phyloP scores from a whole-genome alignment of 1,140 invertebrate species.

The Zaprionus taronus region DNA sequence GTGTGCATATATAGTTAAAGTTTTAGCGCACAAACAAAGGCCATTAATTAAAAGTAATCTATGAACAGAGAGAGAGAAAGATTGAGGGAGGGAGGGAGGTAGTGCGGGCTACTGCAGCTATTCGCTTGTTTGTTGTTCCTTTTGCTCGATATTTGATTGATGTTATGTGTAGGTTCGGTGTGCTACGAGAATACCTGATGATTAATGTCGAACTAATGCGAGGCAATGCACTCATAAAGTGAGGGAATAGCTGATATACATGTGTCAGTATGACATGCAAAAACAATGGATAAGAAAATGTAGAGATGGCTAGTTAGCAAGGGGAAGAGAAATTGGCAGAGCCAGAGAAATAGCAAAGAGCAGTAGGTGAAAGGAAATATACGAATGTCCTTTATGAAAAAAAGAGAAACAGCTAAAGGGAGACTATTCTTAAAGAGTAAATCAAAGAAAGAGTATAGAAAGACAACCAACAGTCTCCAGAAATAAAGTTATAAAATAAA shows the following conservation, averaged over 20 bases:
- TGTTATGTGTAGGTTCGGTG: constrained; percentile 28
- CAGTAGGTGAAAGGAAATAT: neutral
- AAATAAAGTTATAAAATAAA: too few species aligned
- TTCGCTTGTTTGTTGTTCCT: constrained; percentile 37
- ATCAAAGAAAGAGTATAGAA: too few species aligned
- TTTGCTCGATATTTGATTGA: constrained; percentile 51
- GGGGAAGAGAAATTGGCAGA: neutral
- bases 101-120: constrained; percentile 3
- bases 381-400: too few species aligned
- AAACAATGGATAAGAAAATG: neutral
- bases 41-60: constrained; percentile 50
- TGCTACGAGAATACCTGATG: constrained; percentile 26
- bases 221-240: constrained; percentile 51
- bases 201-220: constrained; percentile 54
- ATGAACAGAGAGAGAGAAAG: neutral
- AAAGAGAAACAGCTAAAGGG: too few species aligned
- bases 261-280: neutral
- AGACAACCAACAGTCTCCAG: too few species aligned
- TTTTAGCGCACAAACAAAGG: constrained; percentile 45
- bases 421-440: too few species aligned
- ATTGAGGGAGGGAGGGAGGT: neutral
- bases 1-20: constrained; percentile 34
- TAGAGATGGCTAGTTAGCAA: neutral
- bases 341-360: neutral
- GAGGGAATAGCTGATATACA: constrained; percentile 11